phyloP scores from a whole-genome alignment of 2,113 vertebrate species.

The Polyodon spathula region DNA sequence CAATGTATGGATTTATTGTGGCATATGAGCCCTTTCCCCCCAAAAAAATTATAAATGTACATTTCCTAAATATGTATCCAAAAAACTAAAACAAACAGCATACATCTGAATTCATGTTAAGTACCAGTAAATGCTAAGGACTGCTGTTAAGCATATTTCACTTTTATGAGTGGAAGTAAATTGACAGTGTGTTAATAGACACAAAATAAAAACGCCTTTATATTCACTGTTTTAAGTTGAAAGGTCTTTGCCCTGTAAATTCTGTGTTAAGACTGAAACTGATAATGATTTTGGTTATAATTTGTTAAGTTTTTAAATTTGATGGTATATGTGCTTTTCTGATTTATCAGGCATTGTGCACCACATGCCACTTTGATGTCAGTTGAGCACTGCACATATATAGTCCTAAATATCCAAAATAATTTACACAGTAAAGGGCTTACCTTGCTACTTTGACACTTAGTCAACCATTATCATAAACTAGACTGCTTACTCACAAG shows the following conservation, averaged over 20 bases:
- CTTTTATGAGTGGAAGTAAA: too few relatives aligned
- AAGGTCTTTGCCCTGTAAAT: neutral
- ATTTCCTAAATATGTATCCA: neutral
- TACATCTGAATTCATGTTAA: too few relatives aligned
- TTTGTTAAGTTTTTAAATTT: neutral
- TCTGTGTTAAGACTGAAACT: neutral
- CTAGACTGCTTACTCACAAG: conserved; percentile 15
- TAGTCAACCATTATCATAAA: conserved; percentile 9
- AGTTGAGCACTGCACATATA: conserved; percentile 2
- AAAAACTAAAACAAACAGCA: too few relatives aligned
- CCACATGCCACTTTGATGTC: neutral
- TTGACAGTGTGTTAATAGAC: neutral
- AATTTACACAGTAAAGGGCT: conserved; percentile 19
- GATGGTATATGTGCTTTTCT: conserved; percentile 22
- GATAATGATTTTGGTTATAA: neutral
- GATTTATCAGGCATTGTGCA: neutral
- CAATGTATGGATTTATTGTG: conserved; percentile 15
- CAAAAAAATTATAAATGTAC: conserved; percentile 2
- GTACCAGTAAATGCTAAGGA: too few relatives aligned
- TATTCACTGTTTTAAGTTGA: too few relatives aligned
- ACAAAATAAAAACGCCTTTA: neutral
- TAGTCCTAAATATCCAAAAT: neutral
- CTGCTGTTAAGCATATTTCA: too few relatives aligned
- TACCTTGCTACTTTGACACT: conserved; percentile 3
- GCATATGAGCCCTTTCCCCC: conserved; percentile 16